Base-by-base conservation (phyloP, 2,888 invertebrate genomes). In the Synergus japonicus region DNA sequence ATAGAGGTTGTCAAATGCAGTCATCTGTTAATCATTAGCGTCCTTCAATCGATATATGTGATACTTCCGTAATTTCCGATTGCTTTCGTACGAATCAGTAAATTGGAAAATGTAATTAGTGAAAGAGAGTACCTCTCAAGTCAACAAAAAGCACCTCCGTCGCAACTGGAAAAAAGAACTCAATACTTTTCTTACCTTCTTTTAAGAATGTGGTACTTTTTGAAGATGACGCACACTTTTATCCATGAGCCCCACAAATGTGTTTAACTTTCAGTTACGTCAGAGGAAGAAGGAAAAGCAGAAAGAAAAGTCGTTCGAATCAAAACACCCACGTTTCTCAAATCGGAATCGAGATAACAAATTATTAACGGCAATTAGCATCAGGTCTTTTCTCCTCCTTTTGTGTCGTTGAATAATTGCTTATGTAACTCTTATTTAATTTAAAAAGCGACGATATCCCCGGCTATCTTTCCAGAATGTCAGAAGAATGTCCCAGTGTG, bases 1-100 rank as follows among this genome's bases (percentile, higher is more conserved):
- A 49, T 73, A 37, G 54, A 37, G 49, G 54, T 54, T 73, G 73
- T 73, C 73, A 73, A 73, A 73, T 73, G 73, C 73, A 73, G 73
- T 73, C 73, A 73, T 73, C 37, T 73, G 49, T n/a, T 54, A 54
- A 73, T 29, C 73, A 73, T 54, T 54, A 46, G 15, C 46, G 69
- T 37, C 49, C 8, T 49, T 54, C 54, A n/a, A 41, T 73, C 41
- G 49, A 41, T 37, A 41, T 49, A n/a, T 73, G n/a, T 73, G 37
- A 73, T 73, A 73, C 29, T 73, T 44, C 43, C 18, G 18, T 7
- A 66, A 29, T 43, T 66, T 43, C 43, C 18, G 18, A 66, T 66
- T 66, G 43, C 8, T 46, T 12, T 12, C 1, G 4, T 18, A 12
- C 44, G 12, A 18, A 22, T 13, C 37, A 54, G 7, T 69, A 69